phyloP scores from a whole-genome alignment of 2,113 vertebrate species.

The Heteronetta atricapilla region DNA sequence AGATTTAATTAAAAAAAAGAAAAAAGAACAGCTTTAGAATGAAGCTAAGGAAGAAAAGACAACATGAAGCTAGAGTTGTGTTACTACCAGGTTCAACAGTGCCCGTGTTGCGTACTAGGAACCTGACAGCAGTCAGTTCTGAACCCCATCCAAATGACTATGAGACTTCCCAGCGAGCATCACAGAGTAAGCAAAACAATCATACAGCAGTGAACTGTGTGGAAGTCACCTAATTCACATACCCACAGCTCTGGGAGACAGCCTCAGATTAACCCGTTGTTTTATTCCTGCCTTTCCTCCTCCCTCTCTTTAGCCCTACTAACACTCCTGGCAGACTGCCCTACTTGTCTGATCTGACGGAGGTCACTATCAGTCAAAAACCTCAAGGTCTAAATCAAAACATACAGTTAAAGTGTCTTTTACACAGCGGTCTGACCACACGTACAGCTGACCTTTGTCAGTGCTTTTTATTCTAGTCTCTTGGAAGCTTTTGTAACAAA shows the following conservation, averaged over 20 bases:
- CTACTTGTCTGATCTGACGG: not conserved
- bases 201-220: not conserved
- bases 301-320: not conserved
- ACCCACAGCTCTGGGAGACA: not conserved
- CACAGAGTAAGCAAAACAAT: conserved; percentile 13
- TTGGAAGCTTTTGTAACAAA: not conserved
- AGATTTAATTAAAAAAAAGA: not conserved
- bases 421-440: not conserved
- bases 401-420: not conserved
- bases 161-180: conserved; percentile 25
- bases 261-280: not conserved
- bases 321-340: not conserved
- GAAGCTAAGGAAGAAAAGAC: not conserved
- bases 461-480: not conserved
- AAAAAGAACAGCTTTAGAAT: not conserved
- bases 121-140: not conserved
- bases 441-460: not conserved
- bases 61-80: not conserved
- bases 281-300: not conserved
- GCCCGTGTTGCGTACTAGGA: not conserved
- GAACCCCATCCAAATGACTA: not conserved
- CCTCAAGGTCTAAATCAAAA: not conserved
- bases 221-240: not conserved
- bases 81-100: not conserved
- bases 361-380: not conserved